These are phyloP conservation scores for Gibbula magus DNA, from an alignment of 2,888 invertebrate species.

Conservation along the genomic window DNA sequence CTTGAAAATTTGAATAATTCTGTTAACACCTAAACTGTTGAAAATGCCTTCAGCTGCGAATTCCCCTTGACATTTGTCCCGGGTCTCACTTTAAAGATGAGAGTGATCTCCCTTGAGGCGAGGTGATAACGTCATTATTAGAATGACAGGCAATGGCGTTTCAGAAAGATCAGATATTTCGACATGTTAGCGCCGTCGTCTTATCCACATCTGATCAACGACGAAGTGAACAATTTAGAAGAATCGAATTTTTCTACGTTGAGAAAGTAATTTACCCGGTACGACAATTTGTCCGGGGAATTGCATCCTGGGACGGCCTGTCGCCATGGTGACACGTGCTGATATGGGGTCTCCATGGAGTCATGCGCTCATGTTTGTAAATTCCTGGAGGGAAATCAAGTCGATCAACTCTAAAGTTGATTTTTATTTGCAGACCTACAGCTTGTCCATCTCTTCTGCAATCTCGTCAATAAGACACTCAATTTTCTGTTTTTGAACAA, in stretches of 20 bases:
- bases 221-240: background rate
- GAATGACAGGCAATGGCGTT: background rate
- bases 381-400: background rate
- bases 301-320: background rate
- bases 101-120: constrained; percentile 5
- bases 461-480: too few species aligned
- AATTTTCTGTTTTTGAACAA: too few species aligned
- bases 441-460: background rate
- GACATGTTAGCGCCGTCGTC: background rate
- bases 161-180: too few species aligned
- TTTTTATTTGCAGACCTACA: background rate
- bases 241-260: background rate
- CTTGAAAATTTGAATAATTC: background rate
- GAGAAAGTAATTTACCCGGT: constrained; percentile 2
- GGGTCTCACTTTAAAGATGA: background rate
- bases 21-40: background rate
- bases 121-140: background rate
- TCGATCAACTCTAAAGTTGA: background rate
- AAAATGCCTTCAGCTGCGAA: background rate
- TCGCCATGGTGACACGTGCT: constrained; percentile 13
- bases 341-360: constrained; percentile 11
- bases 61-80: background rate
- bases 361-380: constrained; percentile 11
- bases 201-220: background rate
- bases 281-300: constrained; percentile 1